Evolutionary conservation across 2,797 vertebrate genomes (phyloP), one percentile per base, ranked within the genome.

Genomic region (Yasuhikotakia modesta): DNA sequence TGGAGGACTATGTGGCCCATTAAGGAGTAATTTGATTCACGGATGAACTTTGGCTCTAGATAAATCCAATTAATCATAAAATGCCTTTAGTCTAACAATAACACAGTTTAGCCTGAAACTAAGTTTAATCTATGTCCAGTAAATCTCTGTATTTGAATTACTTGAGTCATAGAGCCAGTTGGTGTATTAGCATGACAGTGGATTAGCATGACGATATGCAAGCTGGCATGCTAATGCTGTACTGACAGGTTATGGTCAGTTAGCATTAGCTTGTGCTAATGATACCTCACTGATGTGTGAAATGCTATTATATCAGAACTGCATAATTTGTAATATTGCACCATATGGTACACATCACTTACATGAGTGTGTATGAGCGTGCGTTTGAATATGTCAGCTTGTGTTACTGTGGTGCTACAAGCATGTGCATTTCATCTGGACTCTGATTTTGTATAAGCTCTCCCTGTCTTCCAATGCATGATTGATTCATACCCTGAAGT

Each of bases 201-300:
- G 45, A 73, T 80, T 83, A 70, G 73, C 70, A 77, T 83, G 68
- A 79, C 61, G 46, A 78, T 71, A 78, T 67, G 27, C 75, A 78
- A 80, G 73, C 70, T 78, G 68, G 76, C 76, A 78, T 78, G 57
- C 58, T 78, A 78, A 78, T 78, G 22, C 66, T 64, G 58, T 78
- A 71, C 68, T 78, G 68, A 78, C 68, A 63, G 61, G 78, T 21
- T 69, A 53, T 69, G 79, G 78, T 79, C 73, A 73, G 73, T 63
- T 63, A 82, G 64, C n/a, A 67, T 82, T 77, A 77, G 46, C 73
- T 57, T 45, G 17, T 55, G 58, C 68, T 71, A 78, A 78, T 78
- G 76, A 78, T 64, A 78, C 58, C 48, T 24, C 45, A 68, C 35
- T 64, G 68, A 72, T 63, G 73, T 53, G 45, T 79, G 77, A 82